Evolutionary conservation across 2,888 invertebrate species (phyloP).

Genomic region (Habrosyne pyritoides): DNA sequence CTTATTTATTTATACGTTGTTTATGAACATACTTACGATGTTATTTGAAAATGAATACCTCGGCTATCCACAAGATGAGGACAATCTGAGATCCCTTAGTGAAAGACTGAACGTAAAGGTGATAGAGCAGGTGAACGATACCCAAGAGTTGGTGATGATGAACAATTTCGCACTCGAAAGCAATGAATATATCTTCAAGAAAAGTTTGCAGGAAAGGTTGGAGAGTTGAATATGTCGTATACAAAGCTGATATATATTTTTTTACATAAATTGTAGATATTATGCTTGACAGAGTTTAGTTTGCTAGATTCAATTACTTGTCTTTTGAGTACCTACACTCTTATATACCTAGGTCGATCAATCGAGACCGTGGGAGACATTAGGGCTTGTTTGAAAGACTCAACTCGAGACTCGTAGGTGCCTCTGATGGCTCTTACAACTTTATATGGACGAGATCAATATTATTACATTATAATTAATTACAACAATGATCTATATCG

Average conservation of each 20-base stretch:
- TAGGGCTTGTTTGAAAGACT: no score
- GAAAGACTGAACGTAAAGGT: slow-evolving; percentile 61
- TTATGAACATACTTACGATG: slow-evolving; percentile 45
- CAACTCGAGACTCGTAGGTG: no score
- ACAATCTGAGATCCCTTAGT: slow-evolving; percentile 45
- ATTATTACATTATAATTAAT: no score
- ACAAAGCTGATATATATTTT: not conserved
- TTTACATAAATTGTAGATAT: not conserved
- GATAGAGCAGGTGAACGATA: slow-evolving; percentile 61
- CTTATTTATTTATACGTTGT: slow-evolving; percentile 1
- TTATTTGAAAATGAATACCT: slow-evolving; percentile 48
- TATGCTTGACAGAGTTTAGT: no score
- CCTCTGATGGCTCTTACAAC: no score
- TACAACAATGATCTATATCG: no score
- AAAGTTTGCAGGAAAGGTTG: slow-evolving; percentile 62
- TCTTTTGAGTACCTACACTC: no score
- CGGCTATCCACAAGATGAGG: slow-evolving; percentile 44
- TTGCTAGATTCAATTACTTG: not conserved
- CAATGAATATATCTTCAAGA: slow-evolving; percentile 63
- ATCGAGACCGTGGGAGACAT: no score
- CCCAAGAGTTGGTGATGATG: slow-evolving; percentile 66
- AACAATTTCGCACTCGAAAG: slow-evolving; percentile 64
- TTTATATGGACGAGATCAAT: no score
- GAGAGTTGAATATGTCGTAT: slow-evolving; percentile 12
- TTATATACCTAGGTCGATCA: no score